Percentiles rank a stretch among this genome's conserved stretches.
phyloP scores from a whole-genome alignment of 1,140 invertebrate species.

The Macrocentrus cingulum region DNA sequence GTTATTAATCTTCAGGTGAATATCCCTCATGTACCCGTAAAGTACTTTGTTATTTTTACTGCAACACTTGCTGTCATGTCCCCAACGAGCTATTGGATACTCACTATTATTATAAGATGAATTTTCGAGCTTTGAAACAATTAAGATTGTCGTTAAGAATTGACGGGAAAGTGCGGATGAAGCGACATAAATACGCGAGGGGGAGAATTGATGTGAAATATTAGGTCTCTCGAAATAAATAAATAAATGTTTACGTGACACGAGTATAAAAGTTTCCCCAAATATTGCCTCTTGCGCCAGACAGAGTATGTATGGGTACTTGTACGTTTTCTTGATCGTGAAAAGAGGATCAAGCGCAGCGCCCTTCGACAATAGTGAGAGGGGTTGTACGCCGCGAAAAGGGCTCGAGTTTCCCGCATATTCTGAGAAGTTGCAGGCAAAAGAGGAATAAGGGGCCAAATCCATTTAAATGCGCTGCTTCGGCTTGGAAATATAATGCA shows the following conservation, averaged over 20 bases:
- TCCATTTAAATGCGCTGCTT: slow-evolving; percentile 15
- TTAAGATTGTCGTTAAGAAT: no score
- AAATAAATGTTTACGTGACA: neutral
- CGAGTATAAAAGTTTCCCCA: slow-evolving; percentile 13
- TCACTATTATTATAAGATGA: no score
- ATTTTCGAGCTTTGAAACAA: no score
- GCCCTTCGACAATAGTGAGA: neutral
- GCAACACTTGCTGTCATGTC: no score
- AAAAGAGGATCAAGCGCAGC: slow-evolving; percentile 16
- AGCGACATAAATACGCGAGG: no score
- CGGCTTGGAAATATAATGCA: slow-evolving; percentile 11
- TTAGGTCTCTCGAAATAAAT: neutral
- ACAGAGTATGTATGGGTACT: neutral
- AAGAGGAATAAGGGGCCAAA: slow-evolving; percentile 19
- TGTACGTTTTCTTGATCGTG: slow-evolving; percentile 21
- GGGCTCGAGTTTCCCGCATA: slow-evolving; percentile 9
- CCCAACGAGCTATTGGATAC: no score
- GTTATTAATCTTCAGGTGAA: slow-evolving; percentile 24
- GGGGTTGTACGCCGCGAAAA: neutral
- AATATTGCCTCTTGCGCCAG: slow-evolving; percentile 4
- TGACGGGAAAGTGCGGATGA: no score
- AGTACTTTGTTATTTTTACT: slow-evolving; percentile 8
- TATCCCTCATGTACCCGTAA: slow-evolving; percentile 7
- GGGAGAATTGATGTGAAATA: no score
- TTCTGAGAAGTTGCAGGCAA: slow-evolving; percentile 4